Percentiles rank a stretch among this genome's conserved stretches.
Conservation (phyloP, 2,888 invertebrate species). For the Polyommatus iphigenia region DNA sequence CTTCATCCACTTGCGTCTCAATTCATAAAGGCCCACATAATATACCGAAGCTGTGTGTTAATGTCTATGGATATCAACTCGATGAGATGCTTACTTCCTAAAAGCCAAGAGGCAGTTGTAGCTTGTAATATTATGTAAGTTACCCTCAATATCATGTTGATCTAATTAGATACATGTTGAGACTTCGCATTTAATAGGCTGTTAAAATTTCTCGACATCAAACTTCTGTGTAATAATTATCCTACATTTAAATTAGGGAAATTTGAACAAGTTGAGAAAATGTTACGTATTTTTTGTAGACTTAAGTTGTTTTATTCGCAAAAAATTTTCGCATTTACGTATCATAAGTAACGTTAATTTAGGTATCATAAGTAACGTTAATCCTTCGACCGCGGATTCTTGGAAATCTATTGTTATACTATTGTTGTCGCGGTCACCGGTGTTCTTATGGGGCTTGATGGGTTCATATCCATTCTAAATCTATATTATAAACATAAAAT, state of each 20-base stretch:
- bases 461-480: too few species aligned
- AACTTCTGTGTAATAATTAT: background rate
- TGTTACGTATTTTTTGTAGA: background rate
- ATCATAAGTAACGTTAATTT: background rate
- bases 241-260: background rate
- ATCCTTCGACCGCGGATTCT: too few species aligned
- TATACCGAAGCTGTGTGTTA: background rate
- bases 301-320: background rate
- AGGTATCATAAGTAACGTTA: background rate
- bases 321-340: background rate
- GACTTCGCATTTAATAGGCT: background rate
- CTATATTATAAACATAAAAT: too few species aligned
- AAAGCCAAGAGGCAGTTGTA: background rate
- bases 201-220: background rate
- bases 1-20: too few species aligned
- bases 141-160: background rate
- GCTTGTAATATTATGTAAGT: background rate
- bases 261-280: background rate
- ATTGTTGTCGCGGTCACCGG: too few species aligned
- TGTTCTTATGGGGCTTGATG: too few species aligned
- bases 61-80: background rate
- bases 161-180: constrained; percentile 6
- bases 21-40: too few species aligned
- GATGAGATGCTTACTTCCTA: background rate
- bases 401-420: too few species aligned